Conservation (phyloP, 2,797 vertebrate species). For the Hyperoplus lanceolatus region DNA sequence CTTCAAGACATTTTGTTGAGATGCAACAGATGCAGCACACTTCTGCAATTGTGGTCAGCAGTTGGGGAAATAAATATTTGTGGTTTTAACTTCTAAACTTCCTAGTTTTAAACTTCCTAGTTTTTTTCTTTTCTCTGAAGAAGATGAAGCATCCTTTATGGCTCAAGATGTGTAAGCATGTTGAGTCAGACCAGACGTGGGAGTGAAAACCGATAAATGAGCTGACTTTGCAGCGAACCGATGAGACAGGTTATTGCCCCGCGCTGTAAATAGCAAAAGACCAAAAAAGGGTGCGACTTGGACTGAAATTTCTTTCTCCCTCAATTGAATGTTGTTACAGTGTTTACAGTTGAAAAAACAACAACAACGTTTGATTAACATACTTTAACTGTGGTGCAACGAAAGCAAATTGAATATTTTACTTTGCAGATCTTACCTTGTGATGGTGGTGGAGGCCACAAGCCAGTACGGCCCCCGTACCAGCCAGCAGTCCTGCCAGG, state of each 20-base stretch:
- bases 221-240: neutral
- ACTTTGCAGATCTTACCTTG: neutral
- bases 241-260: neutral
- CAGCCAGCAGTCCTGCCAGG: conserved; percentile 81
- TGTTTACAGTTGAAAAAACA: neutral
- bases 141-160: neutral
- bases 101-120: neutral
- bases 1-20: neutral
- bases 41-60: neutral
- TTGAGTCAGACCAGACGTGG: conserved; percentile 9
- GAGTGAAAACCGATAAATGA: neutral
- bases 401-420: neutral
- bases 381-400: neutral
- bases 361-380: neutral
- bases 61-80: neutral
- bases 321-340: neutral
- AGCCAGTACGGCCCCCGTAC: conserved; percentile 80
- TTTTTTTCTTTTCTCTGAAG: neutral
- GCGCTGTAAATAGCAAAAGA: fast-evolving
- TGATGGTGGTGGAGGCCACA: conserved; percentile 78
- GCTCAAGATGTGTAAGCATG: neutral
- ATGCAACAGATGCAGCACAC: neutral
- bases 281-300: neutral
- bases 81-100: neutral
- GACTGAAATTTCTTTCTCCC: neutral